These are phyloP conservation scores for Crotalus horridus DNA, from an alignment of 2,113 vertebrate genomes.

Conservation along the genomic window DNA sequence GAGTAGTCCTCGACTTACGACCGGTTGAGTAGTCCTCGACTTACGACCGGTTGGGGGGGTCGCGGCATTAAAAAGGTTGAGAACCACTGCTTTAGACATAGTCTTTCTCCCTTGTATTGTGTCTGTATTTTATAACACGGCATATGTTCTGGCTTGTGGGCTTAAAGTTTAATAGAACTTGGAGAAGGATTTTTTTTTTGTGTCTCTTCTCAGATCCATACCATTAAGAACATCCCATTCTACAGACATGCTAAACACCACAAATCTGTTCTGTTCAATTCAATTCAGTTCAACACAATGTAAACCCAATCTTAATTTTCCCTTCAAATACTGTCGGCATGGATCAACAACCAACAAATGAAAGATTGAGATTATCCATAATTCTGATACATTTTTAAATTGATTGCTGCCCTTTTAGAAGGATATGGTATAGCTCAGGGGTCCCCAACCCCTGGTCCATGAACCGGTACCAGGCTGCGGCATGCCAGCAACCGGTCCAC, in stretches of 20 bases:
- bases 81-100: too few relatives aligned
- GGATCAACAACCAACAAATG: neutral
- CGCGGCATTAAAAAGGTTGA: too few relatives aligned
- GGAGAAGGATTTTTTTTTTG: too few relatives aligned
- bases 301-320: neutral
- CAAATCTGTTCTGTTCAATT: neutral
- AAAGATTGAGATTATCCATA: neutral
- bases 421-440: neutral
- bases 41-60: too few relatives aligned
- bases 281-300: neutral
- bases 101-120: neutral
- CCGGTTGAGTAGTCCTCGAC: too few relatives aligned
- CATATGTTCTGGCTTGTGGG: neutral
- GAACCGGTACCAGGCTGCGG: too few relatives aligned
- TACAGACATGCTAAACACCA: neutral
- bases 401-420: neutral
- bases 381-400: neutral
- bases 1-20: too few relatives aligned
- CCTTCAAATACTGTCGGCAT: neutral
- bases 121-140: neutral
- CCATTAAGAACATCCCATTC: neutral
- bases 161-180: too few relatives aligned
- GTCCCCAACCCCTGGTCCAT: too few relatives aligned
- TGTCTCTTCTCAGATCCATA: neutral
- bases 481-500: too few relatives aligned